Evolutionary conservation across 2,888 invertebrate species (phyloP).

Genomic region (Notocelia uddmanniana): DNA sequence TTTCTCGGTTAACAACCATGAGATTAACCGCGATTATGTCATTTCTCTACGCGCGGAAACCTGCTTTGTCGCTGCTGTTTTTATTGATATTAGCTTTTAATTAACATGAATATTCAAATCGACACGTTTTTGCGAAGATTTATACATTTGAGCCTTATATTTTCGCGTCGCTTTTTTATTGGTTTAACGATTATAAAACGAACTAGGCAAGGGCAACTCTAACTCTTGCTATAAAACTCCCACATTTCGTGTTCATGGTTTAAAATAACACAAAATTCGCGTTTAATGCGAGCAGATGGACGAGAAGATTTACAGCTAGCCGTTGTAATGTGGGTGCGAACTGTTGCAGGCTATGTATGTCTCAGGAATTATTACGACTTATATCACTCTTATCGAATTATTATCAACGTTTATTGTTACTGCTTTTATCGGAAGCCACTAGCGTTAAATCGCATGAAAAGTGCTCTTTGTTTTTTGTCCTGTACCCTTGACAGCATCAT

Average conservation of each 20-base stretch:
- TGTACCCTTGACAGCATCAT: not conserved
- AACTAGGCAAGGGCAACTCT: constrained; percentile 53
- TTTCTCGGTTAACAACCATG: constrained; percentile 17
- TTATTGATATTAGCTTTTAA: constrained; percentile 19
- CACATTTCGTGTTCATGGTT: constrained; percentile 57
- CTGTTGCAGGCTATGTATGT: constrained; percentile 60
- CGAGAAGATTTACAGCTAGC: constrained; percentile 66
- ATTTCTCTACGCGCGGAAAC: constrained; percentile 15
- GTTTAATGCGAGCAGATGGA: constrained; percentile 68
- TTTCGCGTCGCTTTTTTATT: constrained; percentile 29
- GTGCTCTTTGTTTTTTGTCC: constrained; percentile 1
- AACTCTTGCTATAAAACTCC: constrained; percentile 63
- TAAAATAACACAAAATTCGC: constrained; percentile 64
- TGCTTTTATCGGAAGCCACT: not conserved
- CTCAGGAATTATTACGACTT: constrained; percentile 49
- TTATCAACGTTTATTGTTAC: not conserved
- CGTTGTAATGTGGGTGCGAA: constrained; percentile 55
- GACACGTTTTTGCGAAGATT: not conserved
- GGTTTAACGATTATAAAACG: constrained; percentile 24
- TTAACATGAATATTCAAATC: constrained; percentile 21
- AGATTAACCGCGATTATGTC: constrained; percentile 30
- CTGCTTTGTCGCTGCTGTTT: constrained; percentile 7
- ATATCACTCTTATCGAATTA: not conserved
- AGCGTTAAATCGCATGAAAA: constrained; percentile 1
- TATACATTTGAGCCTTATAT: constrained; percentile 22